Evolutionary conservation across 2,797 vertebrate genomes (phyloP), one percentile per base, ranked within the genome.

Genomic region (Argya squamiceps): DNA sequence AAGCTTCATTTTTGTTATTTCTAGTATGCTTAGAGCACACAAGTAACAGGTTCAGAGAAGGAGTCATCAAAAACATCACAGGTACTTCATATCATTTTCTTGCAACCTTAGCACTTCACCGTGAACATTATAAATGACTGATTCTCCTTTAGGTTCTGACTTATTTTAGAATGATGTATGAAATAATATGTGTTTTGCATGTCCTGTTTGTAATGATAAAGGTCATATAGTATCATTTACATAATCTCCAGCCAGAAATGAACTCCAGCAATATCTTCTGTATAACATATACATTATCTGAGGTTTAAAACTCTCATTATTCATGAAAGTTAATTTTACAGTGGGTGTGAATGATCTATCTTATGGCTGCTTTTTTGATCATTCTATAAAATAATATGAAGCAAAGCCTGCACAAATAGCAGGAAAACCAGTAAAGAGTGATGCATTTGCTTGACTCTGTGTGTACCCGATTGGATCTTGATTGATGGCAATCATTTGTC

Each of bases 401-500:
- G 98, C 97, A 98, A 98, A 98, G 98, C 97, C 98, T 98, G 96
- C 97, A 97, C 97, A 98, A 98, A 98, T 97, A 97, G 94, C 97
- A 97, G 97, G 97, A 98, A 98, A 98, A 98, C 96, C 97, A 97
- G 97, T 97, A 98, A 97, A 98, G 97, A 97, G 97, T 97, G 97
- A 98, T 98, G 98, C 98, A 96, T 98, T 97, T 96, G 93, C 97
- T 94, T 97, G 97, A 97, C 97, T 98, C 95, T 97, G 88, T 95
- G 96, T 98, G 97, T 96, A 97, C 98, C 93, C 96, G 98, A 98
- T 98, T 98, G 98, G 98, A 99, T 98, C 98, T 98, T 99, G 98
- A 99, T 99, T 98, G 98, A 99, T 98, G 98, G 97, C 97, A 98
- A 98, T 98, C 98, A 98, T 99, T 99, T 99, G 98, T 99, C 98